Evolutionary conservation across 64 coral and sea anemone species (phyloP).

Genomic region (Hydrozoanthus tunicans): DNA sequence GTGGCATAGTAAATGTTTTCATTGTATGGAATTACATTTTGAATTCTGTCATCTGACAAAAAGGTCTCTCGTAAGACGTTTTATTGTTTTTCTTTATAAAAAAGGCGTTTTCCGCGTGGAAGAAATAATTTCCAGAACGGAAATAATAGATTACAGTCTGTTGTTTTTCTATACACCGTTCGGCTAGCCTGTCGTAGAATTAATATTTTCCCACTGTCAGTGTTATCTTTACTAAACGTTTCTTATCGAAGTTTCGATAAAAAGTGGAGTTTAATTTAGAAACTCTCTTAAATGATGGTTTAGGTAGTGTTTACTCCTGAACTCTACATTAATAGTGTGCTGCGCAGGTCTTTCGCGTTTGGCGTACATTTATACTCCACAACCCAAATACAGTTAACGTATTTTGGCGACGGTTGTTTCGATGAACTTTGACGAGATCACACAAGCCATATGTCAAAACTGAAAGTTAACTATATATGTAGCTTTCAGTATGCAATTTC

Average conservation of each 20-base stretch:
- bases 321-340: neutral
- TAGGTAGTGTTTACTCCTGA: neutral
- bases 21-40: slow-evolving; percentile 8
- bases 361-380: too few species aligned
- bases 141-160: neutral
- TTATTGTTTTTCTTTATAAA: neutral
- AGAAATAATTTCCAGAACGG: neutral
- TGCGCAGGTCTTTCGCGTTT: neutral
- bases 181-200: neutral
- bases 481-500: neutral
- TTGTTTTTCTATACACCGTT: neutral
- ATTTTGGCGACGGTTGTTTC: neutral
- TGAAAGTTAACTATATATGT: neutral
- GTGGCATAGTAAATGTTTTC: slow-evolving; percentile 13
- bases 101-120: neutral
- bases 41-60: neutral
- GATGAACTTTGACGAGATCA: neutral
- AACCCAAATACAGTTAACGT: too few species aligned
- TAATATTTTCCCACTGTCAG: neutral
- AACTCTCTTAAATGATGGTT: neutral
- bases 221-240: neutral
- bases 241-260: neutral
- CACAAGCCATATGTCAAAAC: neutral
- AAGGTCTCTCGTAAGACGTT: neutral
- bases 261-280: neutral